Evolutionary conservation across 2,888 invertebrate species (phyloP).

Genomic region (Chironomus tentans): DNA sequence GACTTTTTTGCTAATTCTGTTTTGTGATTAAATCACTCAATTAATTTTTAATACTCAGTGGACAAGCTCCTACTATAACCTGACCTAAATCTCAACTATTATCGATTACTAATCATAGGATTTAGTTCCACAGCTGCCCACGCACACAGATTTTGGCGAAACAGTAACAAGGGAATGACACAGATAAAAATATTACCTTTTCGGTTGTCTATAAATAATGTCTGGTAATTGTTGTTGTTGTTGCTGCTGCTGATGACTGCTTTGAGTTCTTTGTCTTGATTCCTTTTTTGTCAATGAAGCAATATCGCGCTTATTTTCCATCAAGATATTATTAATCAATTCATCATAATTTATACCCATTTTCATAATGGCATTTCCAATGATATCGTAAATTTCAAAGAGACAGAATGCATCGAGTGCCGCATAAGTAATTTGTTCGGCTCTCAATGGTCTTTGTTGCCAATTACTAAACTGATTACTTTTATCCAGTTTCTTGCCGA

Average conservation of each 20-base stretch:
- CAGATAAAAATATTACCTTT: neutral
- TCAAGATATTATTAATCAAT: constrained; percentile 32
- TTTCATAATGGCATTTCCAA: constrained; percentile 36
- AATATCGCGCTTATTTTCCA: constrained; percentile 29
- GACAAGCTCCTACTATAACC: too few species aligned
- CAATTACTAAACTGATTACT: constrained; percentile 88
- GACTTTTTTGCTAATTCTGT: too few species aligned
- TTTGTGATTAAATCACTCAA: too few species aligned
- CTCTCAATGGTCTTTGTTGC: constrained; percentile 72
- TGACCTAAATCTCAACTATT: too few species aligned
- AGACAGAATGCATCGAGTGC: constrained; percentile 84
- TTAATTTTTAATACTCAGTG: too few species aligned
- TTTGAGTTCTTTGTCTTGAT: constrained; percentile 27
- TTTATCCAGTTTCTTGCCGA: constrained; percentile 70
- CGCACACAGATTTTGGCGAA: too few species aligned
- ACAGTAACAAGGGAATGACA: neutral
- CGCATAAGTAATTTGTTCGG: constrained; percentile 72
- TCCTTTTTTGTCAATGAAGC: constrained; percentile 31
- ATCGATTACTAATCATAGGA: too few species aligned
- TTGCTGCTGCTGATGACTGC: neutral
- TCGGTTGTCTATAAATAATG: neutral
- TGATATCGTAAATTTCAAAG: constrained; percentile 63
- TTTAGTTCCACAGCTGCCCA: too few species aligned
- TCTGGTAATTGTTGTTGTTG: neutral
- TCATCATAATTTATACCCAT: constrained; percentile 45